phyloP scores from a whole-genome alignment of 2,797 vertebrate species.

The Eupleurogrammus muticus region DNA sequence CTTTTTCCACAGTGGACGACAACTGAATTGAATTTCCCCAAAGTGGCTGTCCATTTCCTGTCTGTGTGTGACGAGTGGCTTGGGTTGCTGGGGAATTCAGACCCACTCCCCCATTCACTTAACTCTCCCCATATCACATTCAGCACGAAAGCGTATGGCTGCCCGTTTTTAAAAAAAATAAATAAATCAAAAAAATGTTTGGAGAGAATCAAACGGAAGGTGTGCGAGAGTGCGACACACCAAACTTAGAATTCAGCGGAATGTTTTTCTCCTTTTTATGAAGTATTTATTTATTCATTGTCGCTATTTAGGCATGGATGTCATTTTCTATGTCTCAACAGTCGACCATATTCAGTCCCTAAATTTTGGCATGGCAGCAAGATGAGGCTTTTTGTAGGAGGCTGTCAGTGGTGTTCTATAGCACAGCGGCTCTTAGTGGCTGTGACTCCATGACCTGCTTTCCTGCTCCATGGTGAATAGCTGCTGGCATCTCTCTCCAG shows the following conservation, averaged over 20 bases:
- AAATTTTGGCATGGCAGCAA: constrained; percentile 62
- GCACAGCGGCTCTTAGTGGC: constrained; percentile 81
- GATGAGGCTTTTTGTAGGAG: constrained; percentile 72
- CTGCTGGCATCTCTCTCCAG: constrained; percentile 80
- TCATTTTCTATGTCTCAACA: constrained; percentile 55
- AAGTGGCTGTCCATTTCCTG: constrained; percentile 87
- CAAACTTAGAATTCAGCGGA: neutral
- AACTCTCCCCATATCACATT: constrained; percentile 73
- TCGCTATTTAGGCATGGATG: constrained; percentile 41
- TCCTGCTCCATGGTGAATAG: constrained; percentile 77
- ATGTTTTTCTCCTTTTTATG: neutral
- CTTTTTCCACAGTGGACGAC: constrained; percentile 81
- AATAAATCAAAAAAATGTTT: constrained; percentile 36
- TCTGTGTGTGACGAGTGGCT: constrained; percentile 81
- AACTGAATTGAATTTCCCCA: constrained; percentile 84
- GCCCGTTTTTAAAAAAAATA: constrained; percentile 48
- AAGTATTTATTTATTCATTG: constrained; percentile 25
- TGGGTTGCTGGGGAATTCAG: constrained; percentile 73
- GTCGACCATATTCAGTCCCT: constrained; percentile 49
- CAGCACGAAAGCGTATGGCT: constrained; percentile 46
- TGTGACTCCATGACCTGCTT: constrained; percentile 84
- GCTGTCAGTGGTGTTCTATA: constrained; percentile 82
- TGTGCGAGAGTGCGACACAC: constrained; percentile 5
- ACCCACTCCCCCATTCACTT: constrained; percentile 75
- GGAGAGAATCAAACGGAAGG: constrained; percentile 21